Base-by-base conservation (phyloP, 2,888 invertebrate genomes). In the Steinernema scapterisci region DNA sequence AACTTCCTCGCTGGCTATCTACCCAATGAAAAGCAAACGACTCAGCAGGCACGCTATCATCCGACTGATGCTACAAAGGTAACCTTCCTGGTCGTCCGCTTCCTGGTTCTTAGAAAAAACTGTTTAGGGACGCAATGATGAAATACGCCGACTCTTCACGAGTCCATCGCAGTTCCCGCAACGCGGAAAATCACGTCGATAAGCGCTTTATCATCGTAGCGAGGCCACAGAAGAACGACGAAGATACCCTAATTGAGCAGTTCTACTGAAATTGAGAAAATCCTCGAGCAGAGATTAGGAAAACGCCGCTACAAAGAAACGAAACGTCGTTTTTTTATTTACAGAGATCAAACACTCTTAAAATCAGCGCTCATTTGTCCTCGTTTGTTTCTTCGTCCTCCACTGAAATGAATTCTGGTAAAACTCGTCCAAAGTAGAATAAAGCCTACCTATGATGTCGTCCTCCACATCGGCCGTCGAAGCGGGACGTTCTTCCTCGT, bases 21-120 rank as follows among this genome's bases (percentile, higher is more conserved):
- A 54, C 21, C 13, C 54, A 3, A 11, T 38, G 63, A 63, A 63
- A n/a, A 7, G 3, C 16, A 63, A 63, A 27, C 63, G 63, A 13
- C 31, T 63, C 31, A 63, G 63, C 31, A 63, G 19, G 5, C 63
- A 63, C 63, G 63, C 63, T 11, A 27, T 63, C 31, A 63, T 63
- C 19, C 63, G 63, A 1, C 63, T 63, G 9, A 63, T 63, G 63
- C 31, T 63, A 11, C 63, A 63, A 31, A 27, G 63, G 63, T 63
- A 63, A 16, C n/a, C 16, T 54, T 51, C 11, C 54, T 54, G 23
- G 6, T 23, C 13, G 25, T 21, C n/a, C n/a, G n/a, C 52, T 21
- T 52, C 23, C 23, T 21, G 31, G 25, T 13, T 63, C 63, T 7
- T 48, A 7, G 6, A 27, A 11, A 5, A 31, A 11, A 16, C 63